Conservation (phyloP, 2,888 invertebrate species). For the Helleia helle region DNA sequence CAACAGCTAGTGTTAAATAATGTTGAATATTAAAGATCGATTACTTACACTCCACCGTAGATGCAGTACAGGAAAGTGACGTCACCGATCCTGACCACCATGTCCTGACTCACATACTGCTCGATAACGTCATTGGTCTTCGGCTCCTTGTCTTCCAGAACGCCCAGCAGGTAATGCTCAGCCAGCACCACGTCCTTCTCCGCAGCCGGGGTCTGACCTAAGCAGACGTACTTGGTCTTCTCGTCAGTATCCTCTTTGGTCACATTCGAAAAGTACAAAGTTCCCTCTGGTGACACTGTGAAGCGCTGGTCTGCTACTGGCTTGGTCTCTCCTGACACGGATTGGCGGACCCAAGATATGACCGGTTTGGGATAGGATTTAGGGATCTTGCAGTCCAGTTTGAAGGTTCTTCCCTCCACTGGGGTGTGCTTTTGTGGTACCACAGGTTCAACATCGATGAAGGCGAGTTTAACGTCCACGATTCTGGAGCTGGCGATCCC, state of each 20-base stretch:
- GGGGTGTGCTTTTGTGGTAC: constrained; percentile 34
- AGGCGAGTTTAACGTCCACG: constrained; percentile 34
- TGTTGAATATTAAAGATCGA: not conserved
- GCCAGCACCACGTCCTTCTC: constrained; percentile 35
- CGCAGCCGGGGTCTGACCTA: constrained; percentile 38
- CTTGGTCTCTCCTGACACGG: constrained; percentile 29
- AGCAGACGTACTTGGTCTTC: constrained; percentile 42
- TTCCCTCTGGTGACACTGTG: constrained; percentile 41
- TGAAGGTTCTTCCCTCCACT: constrained; percentile 41
- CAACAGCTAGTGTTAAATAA: too few species aligned
- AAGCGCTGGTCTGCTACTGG: constrained; percentile 33
- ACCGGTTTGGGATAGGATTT: constrained; percentile 45
- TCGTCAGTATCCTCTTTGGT: constrained; percentile 34
- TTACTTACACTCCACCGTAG: constrained; percentile 54
- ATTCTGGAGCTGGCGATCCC: constrained; percentile 41
- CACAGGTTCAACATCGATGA: constrained; percentile 30
- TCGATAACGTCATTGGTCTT: constrained; percentile 36
- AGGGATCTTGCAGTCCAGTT: constrained; percentile 41
- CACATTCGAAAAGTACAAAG: constrained; percentile 45
- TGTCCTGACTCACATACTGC: constrained; percentile 42
- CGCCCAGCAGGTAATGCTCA: constrained; percentile 37
- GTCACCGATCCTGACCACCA: constrained; percentile 36
- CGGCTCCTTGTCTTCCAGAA: constrained; percentile 29
- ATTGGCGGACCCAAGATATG: constrained; percentile 42
- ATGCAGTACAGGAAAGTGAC: constrained; percentile 50